Percentiles rank a stretch among this genome's conserved stretches.
Evolutionary conservation across 2,888 invertebrate genomes (phyloP).

Genomic region (Euclidia mi): DNA sequence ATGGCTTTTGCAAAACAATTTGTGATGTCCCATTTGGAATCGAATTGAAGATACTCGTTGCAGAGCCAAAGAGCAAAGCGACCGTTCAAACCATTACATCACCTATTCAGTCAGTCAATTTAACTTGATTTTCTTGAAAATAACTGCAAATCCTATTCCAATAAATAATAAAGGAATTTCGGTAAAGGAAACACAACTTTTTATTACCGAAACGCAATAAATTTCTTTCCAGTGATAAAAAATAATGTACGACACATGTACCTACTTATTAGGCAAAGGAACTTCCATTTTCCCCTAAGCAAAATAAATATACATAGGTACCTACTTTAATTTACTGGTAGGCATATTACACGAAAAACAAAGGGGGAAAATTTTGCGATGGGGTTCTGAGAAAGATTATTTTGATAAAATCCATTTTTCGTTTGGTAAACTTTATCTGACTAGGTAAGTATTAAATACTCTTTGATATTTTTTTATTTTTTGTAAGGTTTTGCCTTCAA

Average conservation of each 20-base stretch:
- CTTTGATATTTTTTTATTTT: too few species aligned
- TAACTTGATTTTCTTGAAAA: conserved; percentile 1
- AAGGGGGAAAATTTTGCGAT: conserved; percentile 14
- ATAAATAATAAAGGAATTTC: conserved; percentile 13
- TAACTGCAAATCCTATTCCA: neutral
- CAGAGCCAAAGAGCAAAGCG: too few species aligned
- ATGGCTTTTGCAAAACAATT: too few species aligned
- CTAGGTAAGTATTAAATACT: too few species aligned
- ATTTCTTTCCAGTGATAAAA: conserved; percentile 32
- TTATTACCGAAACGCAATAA: conserved; percentile 33
- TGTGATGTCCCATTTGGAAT: too few species aligned
- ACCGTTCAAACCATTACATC: too few species aligned
- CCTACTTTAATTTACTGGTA: conserved; percentile 44
- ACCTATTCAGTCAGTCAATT: too few species aligned
- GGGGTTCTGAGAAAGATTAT: conserved; percentile 2
- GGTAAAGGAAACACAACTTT: conserved; percentile 16
- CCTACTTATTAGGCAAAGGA: conserved; percentile 20
- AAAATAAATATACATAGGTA: conserved; percentile 11
- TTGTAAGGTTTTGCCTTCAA: too few species aligned
- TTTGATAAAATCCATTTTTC: neutral
- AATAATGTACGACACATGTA: conserved; percentile 42
- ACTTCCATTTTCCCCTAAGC: conserved; percentile 3
- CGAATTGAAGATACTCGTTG: too few species aligned
- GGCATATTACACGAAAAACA: conserved; percentile 25
- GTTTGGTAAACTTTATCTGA: neutral